Evolutionary conservation across 2,113 vertebrate species (phyloP).

Genomic region (Vulpes ferrilata): DNA sequence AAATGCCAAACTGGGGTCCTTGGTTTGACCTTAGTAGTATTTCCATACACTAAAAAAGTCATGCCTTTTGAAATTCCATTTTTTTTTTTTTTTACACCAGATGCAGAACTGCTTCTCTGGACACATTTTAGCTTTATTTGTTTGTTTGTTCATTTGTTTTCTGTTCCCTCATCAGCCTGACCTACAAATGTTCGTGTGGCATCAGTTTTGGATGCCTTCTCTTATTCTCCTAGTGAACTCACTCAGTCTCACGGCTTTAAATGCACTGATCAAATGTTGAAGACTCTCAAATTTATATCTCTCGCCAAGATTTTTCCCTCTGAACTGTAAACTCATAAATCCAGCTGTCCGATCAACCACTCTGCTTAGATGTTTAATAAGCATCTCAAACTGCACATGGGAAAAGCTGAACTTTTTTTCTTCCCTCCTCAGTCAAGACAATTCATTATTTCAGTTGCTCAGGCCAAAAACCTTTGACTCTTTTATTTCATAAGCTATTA

Average conservation of each 20-base stretch:
- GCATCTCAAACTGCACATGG: not conserved
- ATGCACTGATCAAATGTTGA: not conserved
- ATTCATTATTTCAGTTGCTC: constrained; percentile 20
- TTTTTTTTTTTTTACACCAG: not conserved
- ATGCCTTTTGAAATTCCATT: not conserved
- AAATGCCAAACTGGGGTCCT: not conserved
- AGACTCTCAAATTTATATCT: not conserved
- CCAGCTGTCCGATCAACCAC: not conserved
- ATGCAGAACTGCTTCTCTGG: not conserved
- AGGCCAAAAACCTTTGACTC: not conserved
- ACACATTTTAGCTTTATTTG: not conserved
- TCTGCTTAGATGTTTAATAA: constrained; percentile 5
- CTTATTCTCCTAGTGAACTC: not conserved
- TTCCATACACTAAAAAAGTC: not conserved
- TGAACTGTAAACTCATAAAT: constrained; percentile 41
- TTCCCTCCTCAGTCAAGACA: not conserved
- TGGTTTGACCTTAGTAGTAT: not conserved
- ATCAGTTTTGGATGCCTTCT: not conserved
- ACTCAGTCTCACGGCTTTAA: not conserved
- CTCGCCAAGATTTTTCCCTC: not conserved
- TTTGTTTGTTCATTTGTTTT: not conserved
- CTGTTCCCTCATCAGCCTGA: not conserved
- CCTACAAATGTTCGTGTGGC: not conserved
- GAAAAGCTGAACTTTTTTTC: not conserved
- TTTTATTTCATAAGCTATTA: not conserved